A percentile compares a stretch with the other conserved stretches of the same genome.
Conservation (phyloP, 2,888 invertebrate species). For the Miltochrista miniata region DNA sequence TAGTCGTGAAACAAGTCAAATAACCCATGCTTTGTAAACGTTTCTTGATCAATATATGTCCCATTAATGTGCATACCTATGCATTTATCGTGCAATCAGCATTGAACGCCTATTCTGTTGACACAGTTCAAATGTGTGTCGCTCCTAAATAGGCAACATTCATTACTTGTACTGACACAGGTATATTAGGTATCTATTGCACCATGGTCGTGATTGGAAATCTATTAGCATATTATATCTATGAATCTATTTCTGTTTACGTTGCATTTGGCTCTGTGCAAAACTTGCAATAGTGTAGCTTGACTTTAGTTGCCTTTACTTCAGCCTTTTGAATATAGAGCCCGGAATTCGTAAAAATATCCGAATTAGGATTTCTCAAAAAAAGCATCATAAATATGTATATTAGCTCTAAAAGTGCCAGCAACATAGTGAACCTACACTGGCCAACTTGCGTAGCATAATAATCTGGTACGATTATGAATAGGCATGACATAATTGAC, state of each 20-base stretch:
- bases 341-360: too few relatives aligned
- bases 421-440: too few relatives aligned
- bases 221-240: slow-evolving; percentile 16
- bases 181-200: slow-evolving; percentile 2
- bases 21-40: background rate
- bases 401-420: too few relatives aligned
- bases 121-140: slow-evolving; percentile 30
- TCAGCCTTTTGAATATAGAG: too few relatives aligned
- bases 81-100: slow-evolving; percentile 21
- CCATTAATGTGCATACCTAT: background rate
- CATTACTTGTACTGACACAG: slow-evolving; percentile 24
- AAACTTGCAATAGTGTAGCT: too few relatives aligned
- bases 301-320: too few relatives aligned
- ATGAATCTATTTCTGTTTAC: slow-evolving; percentile 4
- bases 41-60: slow-evolving; percentile 10
- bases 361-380: too few relatives aligned
- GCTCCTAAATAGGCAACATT: slow-evolving; percentile 26
- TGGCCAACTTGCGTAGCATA: too few relatives aligned
- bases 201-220: slow-evolving; percentile 29
- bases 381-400: too few relatives aligned
- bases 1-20: background rate
- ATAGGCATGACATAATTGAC: too few relatives aligned
- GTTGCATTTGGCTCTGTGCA: too few relatives aligned
- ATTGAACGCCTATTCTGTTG: slow-evolving; percentile 29
- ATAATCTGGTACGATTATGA: too few relatives aligned